Conservation (phyloP, 2,797 vertebrate species). For the Avahi laniger region DNA sequence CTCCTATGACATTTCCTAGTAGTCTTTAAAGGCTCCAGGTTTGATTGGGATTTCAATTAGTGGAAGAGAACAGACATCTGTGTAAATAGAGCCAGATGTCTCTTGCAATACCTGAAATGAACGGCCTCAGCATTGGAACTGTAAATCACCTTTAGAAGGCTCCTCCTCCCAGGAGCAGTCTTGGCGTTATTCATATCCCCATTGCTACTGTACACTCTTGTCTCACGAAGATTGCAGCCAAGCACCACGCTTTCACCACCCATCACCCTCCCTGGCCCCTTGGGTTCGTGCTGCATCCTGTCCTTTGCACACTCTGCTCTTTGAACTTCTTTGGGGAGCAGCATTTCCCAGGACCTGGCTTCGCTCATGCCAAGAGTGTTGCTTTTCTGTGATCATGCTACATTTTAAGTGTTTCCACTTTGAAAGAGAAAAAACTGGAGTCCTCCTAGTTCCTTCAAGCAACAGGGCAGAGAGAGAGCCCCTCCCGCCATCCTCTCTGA, state of each 20-base stretch:
- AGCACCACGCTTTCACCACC: background rate
- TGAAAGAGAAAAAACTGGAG: background rate
- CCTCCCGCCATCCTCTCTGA: background rate
- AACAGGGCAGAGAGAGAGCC: background rate
- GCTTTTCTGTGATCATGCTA: background rate
- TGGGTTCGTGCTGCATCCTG: background rate
- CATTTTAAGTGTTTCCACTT: background rate
- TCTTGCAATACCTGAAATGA: constrained; percentile 74
- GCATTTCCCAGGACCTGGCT: background rate
- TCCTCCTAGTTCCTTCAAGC: background rate
- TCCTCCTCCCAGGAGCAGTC: constrained; percentile 55
- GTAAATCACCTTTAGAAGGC: constrained; percentile 55
- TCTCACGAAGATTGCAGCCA: constrained; percentile 47
- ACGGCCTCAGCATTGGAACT: constrained; percentile 70
- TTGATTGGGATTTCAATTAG: constrained; percentile 36
- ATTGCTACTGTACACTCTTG: constrained; percentile 48
- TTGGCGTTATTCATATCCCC: constrained; percentile 70
- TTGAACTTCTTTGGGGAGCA: constrained; percentile 2
- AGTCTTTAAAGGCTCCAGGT: background rate
- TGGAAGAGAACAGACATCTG: constrained; percentile 11
- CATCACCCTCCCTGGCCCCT: background rate
- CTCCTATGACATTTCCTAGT: background rate
- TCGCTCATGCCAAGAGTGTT: background rate
- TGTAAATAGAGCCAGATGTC: constrained; percentile 70
- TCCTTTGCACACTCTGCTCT: constrained; percentile 22